Conservation (phyloP, 2,888 invertebrate genomes). For the Andrena trimmerana region DNA sequence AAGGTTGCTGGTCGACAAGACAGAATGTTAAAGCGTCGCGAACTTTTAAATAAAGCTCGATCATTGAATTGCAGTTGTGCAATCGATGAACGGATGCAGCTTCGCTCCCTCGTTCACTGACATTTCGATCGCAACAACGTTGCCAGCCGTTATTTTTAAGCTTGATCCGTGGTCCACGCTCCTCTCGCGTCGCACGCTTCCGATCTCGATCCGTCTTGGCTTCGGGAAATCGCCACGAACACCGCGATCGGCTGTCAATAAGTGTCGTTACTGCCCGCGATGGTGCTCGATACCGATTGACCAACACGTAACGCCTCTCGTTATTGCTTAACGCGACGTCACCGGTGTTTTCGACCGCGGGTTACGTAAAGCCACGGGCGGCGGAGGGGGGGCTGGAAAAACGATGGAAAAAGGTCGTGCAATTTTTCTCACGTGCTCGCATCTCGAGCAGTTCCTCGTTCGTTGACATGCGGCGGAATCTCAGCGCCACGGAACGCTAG, state of each 20-base stretch:
- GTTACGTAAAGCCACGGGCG: not conserved
- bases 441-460: slow-evolving; percentile 12
- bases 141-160: slow-evolving; percentile 56
- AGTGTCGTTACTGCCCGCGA: not conserved
- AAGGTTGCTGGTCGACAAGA: no score
- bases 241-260: slow-evolving; percentile 5
- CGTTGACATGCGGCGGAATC: slow-evolving; percentile 17
- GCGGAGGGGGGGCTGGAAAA: not conserved
- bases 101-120: slow-evolving; percentile 50
- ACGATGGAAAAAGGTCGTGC: not conserved
- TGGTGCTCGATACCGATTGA: not conserved
- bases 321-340: slow-evolving; percentile 16
- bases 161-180: not conserved
- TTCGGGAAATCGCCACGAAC: not conserved
- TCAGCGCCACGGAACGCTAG: not conserved
- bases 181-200: not conserved
- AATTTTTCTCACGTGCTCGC: slow-evolving; percentile 23
- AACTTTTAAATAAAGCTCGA: slow-evolving; percentile 38
- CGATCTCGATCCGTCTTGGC: slow-evolving; percentile 11
- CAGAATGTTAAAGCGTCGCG: not conserved
- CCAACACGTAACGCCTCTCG: not conserved
- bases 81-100: slow-evolving; percentile 7
- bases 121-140: slow-evolving; percentile 50
- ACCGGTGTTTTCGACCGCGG: not conserved
- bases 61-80: slow-evolving; percentile 25